Evolutionary conservation across 2,888 invertebrate species (phyloP), one percentile per base, ranked within the genome.

Genomic region (Acleris literana): DNA sequence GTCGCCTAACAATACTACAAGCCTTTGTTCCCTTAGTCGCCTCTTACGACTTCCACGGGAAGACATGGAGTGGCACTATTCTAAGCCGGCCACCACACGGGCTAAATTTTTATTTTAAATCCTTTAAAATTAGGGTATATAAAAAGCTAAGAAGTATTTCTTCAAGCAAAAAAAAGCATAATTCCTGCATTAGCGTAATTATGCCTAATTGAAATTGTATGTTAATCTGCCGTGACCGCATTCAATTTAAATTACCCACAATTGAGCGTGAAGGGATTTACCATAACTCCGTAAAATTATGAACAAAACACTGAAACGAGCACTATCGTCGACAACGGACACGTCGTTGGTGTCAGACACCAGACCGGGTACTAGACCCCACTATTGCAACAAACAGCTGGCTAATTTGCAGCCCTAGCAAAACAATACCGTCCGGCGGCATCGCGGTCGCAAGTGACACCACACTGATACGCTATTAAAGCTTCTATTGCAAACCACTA

Each of bases 401-500:
- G 88, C 87, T 84, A 86, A 87, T 87, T 88, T 88, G 85, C 87
- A 84, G 79, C 74, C 81, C 83, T 77, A 86, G 83, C 89, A 88
- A 88, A 90, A 90, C 88, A 90, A 86, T 83, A 81, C 79, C 68
- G 64, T 69, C 63, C 65, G 65, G 66, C 68, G 67, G 59, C 69
- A 71, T 70, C 63, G 71, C 69, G 64, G 72, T 60, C 83, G 68
- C 69, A 85, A 83, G 70, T 59, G 69, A 74, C 75, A 76, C 71
- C 39, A 62, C 70, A 70, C 70, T 66, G 72, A 73, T 72, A 81
- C 65, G 49, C 81, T 66, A 87, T 74, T 83, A 82, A 68, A 74
- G 70, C 74, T 83, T 78, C 73, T 90, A 86, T 71, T 46, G 13
- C 71, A 54, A 70, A 53, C 71, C 43, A 68, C 70, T 83, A 88